Evolutionary conservation across 2,113 vertebrate species (phyloP), one percentile per base, ranked within the genome.

Genomic region (Myiopsitta monachus): DNA sequence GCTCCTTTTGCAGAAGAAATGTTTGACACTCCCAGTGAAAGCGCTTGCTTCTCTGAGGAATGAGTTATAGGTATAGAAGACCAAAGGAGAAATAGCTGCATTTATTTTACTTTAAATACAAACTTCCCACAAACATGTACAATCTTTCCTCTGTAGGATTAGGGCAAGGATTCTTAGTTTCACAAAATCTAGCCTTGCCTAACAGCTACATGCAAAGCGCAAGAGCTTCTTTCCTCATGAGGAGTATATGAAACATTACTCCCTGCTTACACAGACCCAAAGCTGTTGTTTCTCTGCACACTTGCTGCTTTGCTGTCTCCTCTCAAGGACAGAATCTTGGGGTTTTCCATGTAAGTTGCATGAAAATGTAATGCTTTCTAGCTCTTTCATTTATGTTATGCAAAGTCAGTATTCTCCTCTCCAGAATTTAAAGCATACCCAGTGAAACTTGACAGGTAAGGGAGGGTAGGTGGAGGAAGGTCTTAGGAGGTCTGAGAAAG

Each of bases 401-500:
- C 94, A 96, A 97, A 97, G 95, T 90, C 91, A 95, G 97, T 95
- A 95, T 92, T 91, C 82, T 90, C 83, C 86, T 83, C 59, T 82
- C 51, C 70, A 94, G 95, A 97, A 98, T 97, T 98, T 96, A 98
- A 97, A 96, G 94, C 96, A 77, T 91, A 97, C 93, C 88, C 94
- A 95, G 96, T 85, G 96, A 96, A 97, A 92, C 96, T 95, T 98
- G 98, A 97, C 97, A 97, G 95, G 97, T 95, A 97, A 97, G 96
- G 75, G 95, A 97, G 94, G 90, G 95, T 94, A 88, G 64, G 92
- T 85, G 89, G 86, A 94, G 81, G 68, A 94, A 97, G 96, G 95
- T 36, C 94, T 85, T 96, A 46, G 90, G 90, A 95, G 91, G 94
- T 91, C 97, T 96, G 75, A 59, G 90, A 89, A 97, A 96, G 77